Evolutionary conservation across 2,797 vertebrate genomes (phyloP).

Genomic region (Limnodromus scolopaceus): DNA sequence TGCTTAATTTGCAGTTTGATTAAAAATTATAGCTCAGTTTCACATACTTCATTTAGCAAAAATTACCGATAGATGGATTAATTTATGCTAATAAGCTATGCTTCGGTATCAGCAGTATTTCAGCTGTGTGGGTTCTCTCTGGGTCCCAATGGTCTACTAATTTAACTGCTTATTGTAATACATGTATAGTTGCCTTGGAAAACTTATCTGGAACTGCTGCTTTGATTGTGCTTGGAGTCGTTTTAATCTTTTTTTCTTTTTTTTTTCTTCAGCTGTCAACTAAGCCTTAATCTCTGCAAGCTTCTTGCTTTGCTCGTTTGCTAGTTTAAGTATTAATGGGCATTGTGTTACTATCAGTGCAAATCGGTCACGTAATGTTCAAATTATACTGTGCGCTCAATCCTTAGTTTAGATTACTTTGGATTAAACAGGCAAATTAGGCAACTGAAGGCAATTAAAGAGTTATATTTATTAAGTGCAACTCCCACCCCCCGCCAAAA

Average conservation of each 20-base stretch:
- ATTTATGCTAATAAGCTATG: constrained; percentile 50
- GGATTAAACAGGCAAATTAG: neutral
- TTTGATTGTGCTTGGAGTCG: constrained; percentile 23
- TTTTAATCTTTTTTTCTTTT: constrained; percentile 34
- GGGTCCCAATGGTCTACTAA: constrained; percentile 20
- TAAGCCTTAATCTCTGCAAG: constrained; percentile 50
- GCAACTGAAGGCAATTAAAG: neutral
- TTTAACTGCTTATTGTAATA: constrained; percentile 44
- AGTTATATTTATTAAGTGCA: neutral
- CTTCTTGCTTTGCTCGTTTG: constrained; percentile 51
- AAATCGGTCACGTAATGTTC: constrained; percentile 8
- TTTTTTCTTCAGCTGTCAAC: constrained; percentile 41
- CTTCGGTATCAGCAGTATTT: neutral
- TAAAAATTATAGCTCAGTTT: constrained; percentile 12
- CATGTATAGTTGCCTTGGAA: constrained; percentile 28
- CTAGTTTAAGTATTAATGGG: constrained; percentile 39
- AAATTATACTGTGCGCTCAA: neutral
- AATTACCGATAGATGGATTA: constrained; percentile 23
- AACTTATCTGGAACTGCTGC: constrained; percentile 20
- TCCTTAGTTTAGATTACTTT: neutral
- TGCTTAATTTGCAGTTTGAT: constrained; percentile 15
- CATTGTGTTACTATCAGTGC: neutral
- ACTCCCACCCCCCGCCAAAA: neutral
- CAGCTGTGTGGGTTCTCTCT: constrained; percentile 22
- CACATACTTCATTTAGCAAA: constrained; percentile 31